Percentiles rank a stretch among this genome's conserved stretches.
phyloP scores from a whole-genome alignment of 2,797 vertebrate genomes.

The Lacerta viridis region DNA sequence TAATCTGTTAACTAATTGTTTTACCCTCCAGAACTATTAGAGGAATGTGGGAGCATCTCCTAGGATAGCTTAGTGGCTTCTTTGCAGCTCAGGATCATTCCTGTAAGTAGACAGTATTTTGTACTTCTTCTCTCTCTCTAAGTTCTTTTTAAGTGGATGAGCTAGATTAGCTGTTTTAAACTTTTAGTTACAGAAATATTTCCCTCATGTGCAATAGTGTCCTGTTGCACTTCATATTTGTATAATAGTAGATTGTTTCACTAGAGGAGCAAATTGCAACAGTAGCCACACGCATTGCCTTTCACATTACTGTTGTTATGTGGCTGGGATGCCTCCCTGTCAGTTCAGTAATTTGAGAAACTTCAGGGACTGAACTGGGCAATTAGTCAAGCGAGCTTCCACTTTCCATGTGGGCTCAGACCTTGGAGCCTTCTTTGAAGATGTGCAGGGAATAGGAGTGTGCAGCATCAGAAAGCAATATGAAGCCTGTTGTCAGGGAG shows the following conservation, averaged over 20 bases:
- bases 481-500: neutral
- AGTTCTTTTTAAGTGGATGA: neutral
- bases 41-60: constrained; percentile 46
- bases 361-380: neutral
- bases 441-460: neutral
- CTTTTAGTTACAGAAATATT: neutral
- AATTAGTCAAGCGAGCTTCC: neutral
- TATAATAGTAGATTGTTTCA: neutral
- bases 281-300: neutral
- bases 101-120: constrained; percentile 43
- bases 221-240: neutral
- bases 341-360: neutral
- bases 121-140: constrained; percentile 26
- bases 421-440: neutral
- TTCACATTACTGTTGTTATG: neutral
- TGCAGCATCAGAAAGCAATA: neutral
- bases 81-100: constrained; percentile 48
- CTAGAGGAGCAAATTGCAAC: neutral
- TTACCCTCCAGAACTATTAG: constrained; percentile 63
- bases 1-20: constrained; percentile 74
- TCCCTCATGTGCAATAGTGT: neutral
- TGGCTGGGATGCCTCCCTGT: neutral
- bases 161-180: neutral
- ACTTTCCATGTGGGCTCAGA: neutral
- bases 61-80: constrained; percentile 51